phyloP scores from a whole-genome alignment of 2,797 vertebrate species.

The Phoebastria nigripes region DNA sequence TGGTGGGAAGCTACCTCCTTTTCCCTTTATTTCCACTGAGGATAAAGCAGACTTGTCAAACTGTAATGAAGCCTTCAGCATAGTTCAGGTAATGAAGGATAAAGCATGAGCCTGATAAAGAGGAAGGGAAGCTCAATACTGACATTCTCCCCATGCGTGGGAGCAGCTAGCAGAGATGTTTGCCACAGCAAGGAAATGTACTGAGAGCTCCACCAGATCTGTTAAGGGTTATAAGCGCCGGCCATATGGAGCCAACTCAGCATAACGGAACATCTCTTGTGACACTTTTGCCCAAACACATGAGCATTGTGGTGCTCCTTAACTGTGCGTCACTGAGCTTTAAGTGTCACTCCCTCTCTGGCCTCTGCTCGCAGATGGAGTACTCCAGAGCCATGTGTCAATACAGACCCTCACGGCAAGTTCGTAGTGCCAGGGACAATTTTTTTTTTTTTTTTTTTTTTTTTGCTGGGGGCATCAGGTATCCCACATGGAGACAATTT shows the following conservation, averaged over 20 bases:
- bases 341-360: neutral
- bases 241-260: fast-evolving
- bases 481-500: neutral
- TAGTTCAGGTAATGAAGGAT: neutral
- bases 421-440: neutral
- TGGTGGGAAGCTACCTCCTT: neutral
- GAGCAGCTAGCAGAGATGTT: neutral
- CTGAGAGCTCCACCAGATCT: neutral
- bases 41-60: neutral
- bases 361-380: neutral
- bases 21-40: neutral
- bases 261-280: fast-evolving
- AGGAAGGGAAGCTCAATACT: neutral
- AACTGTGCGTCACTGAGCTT: neutral
- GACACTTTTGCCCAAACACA: neutral
- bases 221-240: fast-evolving
- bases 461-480: neutral
- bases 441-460: neutral
- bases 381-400: neutral
- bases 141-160: fast-evolving
- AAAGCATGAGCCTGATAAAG: neutral
- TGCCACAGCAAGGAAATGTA: fast-evolving
- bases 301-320: fast-evolving
- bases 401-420: neutral
- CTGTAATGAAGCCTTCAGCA: neutral